Base-by-base conservation (phyloP, 2,797 vertebrate species). In the Perodicticus potto region DNA sequence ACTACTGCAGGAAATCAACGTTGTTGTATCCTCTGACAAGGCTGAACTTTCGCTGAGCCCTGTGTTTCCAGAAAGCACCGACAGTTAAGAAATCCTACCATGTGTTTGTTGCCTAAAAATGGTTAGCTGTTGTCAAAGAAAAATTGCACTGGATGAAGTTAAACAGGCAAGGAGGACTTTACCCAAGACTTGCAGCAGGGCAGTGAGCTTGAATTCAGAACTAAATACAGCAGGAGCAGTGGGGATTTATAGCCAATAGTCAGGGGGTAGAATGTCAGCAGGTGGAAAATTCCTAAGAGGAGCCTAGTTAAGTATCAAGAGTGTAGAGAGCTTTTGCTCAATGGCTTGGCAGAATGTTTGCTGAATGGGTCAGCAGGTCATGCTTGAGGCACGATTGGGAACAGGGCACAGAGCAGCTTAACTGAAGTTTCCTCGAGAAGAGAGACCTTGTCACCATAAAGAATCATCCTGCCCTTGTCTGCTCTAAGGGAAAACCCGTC, bases 101-200 rank as follows among this genome's bases (percentile, higher is more conserved):
- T 25, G 61, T 2, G 7, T 74, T 77, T 81, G 82, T 70, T 73
- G 61, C 73, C 73, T 32, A n/a, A 83, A 91, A 95, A 94, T 63
- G 69, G 57, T 67, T 93, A 74, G 77, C 0, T 1, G 5, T 57
- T 90, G 37, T 83, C 67, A 83, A 84, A 89, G 72, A 92, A 76
- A 94, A 93, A 81, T 70, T 53, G 25, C 19, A 22, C 59, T 59
- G 40, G 65, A 67, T n/a, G 9, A 43, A 86, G 72, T 91, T 94
- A 86, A 85, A 89, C 8, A 72, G 70, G 23, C 32, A 83, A 94
- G n/a, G 49, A 83, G 83, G 65, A 65, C 49, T 95, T 97, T 96
- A 80, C 76, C 89, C 65, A 77, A 83, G 70, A 87, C 57, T 29
- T 73, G 67, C 40, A 88, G 67, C 11, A 59, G 37, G 19, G 40